phyloP scores from a whole-genome alignment of 2,888 invertebrate genomes.

The Dermolepida albohirtum region DNA sequence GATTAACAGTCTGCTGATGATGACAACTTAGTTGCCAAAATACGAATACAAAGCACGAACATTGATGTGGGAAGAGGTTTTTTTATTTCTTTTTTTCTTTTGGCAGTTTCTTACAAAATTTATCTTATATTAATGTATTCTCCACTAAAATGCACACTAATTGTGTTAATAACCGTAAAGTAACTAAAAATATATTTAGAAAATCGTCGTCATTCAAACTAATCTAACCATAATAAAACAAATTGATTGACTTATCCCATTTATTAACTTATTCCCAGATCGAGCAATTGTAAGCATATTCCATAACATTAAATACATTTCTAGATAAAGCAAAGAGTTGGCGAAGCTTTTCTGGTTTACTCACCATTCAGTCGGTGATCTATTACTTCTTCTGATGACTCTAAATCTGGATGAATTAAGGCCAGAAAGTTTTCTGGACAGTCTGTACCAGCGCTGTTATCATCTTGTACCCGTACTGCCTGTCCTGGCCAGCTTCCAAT shows the following conservation, averaged over 20 bases:
- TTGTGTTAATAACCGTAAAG: too few relatives aligned
- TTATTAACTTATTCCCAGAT: background rate
- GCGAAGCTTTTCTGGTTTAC: conserved; percentile 20
- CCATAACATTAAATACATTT: background rate
- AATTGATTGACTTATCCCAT: background rate
- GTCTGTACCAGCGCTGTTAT: background rate
- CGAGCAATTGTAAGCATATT: background rate
- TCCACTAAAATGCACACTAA: too few relatives aligned
- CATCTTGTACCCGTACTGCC: conserved; percentile 5
- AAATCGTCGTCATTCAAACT: too few relatives aligned
- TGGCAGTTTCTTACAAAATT: too few relatives aligned
- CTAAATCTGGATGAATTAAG: conserved; percentile 25
- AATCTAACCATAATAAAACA: background rate
- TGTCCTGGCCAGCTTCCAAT: conserved; percentile 29
- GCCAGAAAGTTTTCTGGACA: conserved; percentile 22
- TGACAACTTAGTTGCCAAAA: too few relatives aligned
- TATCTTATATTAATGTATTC: too few relatives aligned
- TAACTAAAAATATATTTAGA: too few relatives aligned
- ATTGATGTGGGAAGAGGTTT: too few relatives aligned
- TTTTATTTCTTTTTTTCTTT: too few relatives aligned
- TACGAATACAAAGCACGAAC: too few relatives aligned
- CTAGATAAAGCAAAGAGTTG: background rate
- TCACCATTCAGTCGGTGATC: conserved; percentile 23
- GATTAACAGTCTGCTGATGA: too few relatives aligned
- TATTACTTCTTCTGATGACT: conserved; percentile 11